Percentiles rank a stretch among this genome's conserved stretches.
These are phyloP conservation scores for Amphiura filiformis DNA, from an alignment of 35 echinoderm and acorn worm species.

Conservation along the genomic window DNA sequence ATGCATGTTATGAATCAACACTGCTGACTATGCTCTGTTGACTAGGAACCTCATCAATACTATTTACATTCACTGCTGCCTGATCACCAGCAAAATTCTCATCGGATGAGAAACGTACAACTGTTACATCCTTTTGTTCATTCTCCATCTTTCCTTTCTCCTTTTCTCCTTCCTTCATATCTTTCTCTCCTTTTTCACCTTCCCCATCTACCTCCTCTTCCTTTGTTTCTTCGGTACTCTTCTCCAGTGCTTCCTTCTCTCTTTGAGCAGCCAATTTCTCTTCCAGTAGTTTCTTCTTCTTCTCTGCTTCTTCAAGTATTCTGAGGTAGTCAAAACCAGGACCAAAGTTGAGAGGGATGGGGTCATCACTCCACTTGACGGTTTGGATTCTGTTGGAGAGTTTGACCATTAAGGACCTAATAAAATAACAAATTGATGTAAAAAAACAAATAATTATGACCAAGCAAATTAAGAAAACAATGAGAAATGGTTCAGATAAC, in stretches of 20 bases:
- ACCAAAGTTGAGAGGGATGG: conserved; percentile 79
- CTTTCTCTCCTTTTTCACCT: neutral
- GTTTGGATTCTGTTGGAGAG: conserved; percentile 45
- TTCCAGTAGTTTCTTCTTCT: conserved; percentile 47
- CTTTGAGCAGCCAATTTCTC: conserved; percentile 16
- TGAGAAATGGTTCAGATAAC: neutral
- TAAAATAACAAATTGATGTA: neutral
- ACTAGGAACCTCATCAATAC: neutral
- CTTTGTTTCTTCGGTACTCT: neutral
- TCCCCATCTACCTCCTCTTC: neutral
- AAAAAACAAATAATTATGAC: neutral
- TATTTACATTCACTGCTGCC: neutral
- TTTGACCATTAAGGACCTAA: conserved; percentile 21
- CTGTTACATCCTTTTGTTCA: neutral
- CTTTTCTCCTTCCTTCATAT: neutral
- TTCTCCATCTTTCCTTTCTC: neutral
- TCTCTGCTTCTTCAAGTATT: conserved; percentile 34
- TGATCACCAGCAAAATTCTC: neutral
- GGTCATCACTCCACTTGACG: conserved; percentile 90
- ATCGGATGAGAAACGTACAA: neutral
- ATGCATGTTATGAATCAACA: no score
- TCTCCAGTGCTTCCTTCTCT: conserved; percentile 27
- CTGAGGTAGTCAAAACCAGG: conserved; percentile 81
- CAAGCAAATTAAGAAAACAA: no score
- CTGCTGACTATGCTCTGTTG: neutral